Conservation (phyloP, 2,888 invertebrate genomes). For the Lissonota sp. region DNA sequence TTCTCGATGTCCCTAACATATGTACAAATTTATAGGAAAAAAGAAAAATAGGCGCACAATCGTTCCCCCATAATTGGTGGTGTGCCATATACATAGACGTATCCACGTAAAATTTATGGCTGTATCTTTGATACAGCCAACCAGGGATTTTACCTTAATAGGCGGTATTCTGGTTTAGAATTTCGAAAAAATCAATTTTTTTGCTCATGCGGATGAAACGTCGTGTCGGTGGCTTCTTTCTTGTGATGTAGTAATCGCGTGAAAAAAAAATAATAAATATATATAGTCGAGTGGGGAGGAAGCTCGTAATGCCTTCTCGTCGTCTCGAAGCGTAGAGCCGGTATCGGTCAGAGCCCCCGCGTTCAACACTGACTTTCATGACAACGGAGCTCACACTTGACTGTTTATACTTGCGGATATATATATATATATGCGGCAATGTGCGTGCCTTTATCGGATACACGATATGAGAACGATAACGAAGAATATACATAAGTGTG, state of each 20-base stretch:
- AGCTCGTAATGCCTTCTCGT: conserved; percentile 49
- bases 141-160: too few relatives aligned
- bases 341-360: conserved; percentile 77
- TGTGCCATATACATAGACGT: too few relatives aligned
- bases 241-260: conserved; percentile 49
- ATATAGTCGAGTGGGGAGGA: conserved; percentile 16
- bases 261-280: conserved; percentile 35
- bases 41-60: too few relatives aligned
- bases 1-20: too few relatives aligned
- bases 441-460: conserved; percentile 68
- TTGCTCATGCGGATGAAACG: conserved; percentile 34
- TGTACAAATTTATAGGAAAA: too few relatives aligned
- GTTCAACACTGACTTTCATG: conserved; percentile 38
- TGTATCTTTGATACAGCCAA: too few relatives aligned
- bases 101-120: too few relatives aligned
- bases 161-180: too few relatives aligned
- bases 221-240: conserved; percentile 18
- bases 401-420: not conserved
- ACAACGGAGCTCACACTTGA: conserved; percentile 21
- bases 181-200: too few relatives aligned
- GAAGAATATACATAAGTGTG: conserved; percentile 39
- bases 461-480: conserved; percentile 72
- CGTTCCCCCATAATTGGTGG: too few relatives aligned
- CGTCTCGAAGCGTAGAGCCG: conserved; percentile 64
- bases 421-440: not conserved